Evolutionary conservation across 2,888 invertebrate genomes (phyloP), one percentile per base, ranked within the genome.

Genomic region (Drosophila flavopinicola): DNA sequence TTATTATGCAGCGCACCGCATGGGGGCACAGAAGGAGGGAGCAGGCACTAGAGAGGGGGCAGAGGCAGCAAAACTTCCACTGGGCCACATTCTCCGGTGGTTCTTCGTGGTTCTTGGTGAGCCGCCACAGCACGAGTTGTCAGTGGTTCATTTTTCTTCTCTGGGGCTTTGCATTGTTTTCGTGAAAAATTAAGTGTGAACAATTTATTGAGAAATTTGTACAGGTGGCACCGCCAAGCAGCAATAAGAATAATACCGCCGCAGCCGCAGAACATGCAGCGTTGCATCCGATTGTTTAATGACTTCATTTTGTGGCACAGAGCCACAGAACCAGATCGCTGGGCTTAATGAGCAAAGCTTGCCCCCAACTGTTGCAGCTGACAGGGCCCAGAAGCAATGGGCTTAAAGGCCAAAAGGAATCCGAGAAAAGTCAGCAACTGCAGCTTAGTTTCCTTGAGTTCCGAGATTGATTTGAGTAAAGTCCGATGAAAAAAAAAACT

Each of bases 111-210:
- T 38, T 49, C 80, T 29, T n/a, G n/a, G n/a, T n/a, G n/a, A n/a
- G n/a, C n/a, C n/a, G n/a, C n/a, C n/a, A n/a, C 75, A 84, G 83
- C 83, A 87, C 87, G 87, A 87, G 85, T 84, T 85, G 87, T 85
- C 87, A 82, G 85, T 71, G 78, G 51, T 60, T 82, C 87, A 84
- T 84, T 84, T 87, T 84, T 84, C 85, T 85, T 74, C 25, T 17
- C 49, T 61, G 49, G 47, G 57, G 54, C 56, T 65, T 80, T 66
- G 57, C 76, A 75, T 86, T 83, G 82, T 85, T 76, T 85, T 66
- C 57, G 53, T 83, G 83, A 87, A 78, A 84, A 82, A 84, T 85
- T 53, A 82, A 84, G 87, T 87, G 87, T 85, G 87, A 84, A 86
- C 84, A 82, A 84, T 78, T 87, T 84, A 84, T 87, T 87, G 83